Percentiles rank a stretch among this genome's conserved stretches.
Evolutionary conservation across 2,797 vertebrate genomes (phyloP).

Genomic region (Ammospiza maritima): DNA sequence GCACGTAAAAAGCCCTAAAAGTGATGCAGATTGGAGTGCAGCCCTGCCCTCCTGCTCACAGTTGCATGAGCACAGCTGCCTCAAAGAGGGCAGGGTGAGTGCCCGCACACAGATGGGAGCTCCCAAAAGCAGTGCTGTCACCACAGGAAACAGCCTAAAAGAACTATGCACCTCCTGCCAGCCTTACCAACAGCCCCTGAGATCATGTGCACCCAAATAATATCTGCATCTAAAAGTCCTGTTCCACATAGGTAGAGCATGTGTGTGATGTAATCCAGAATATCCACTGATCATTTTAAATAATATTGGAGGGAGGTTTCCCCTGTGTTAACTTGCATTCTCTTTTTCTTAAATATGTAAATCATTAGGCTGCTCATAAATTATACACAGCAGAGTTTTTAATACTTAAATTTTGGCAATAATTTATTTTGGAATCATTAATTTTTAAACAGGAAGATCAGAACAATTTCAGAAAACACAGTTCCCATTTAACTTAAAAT

Average conservation of each 20-base stretch:
- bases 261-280: neutral
- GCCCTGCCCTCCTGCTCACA: neutral
- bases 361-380: neutral
- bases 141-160: neutral
- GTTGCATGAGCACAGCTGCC: neutral
- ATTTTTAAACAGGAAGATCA: neutral
- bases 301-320: neutral
- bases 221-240: neutral
- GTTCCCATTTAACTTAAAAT: slow-evolving; percentile 20
- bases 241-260: neutral
- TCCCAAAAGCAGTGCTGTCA: neutral
- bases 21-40: neutral
- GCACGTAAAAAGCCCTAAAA: neutral
- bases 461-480: slow-evolving; percentile 26
- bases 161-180: neutral
- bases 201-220: neutral
- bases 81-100: neutral
- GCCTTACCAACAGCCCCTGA: neutral
- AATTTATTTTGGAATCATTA: neutral
- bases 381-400: neutral
- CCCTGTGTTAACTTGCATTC: neutral
- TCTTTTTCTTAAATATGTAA: neutral
- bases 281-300: neutral
- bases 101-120: neutral
- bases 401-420: slow-evolving; percentile 1